These are phyloP conservation scores for Theocolax elegans DNA, from an alignment of 1,140 invertebrate species.

Conservation along the genomic window DNA sequence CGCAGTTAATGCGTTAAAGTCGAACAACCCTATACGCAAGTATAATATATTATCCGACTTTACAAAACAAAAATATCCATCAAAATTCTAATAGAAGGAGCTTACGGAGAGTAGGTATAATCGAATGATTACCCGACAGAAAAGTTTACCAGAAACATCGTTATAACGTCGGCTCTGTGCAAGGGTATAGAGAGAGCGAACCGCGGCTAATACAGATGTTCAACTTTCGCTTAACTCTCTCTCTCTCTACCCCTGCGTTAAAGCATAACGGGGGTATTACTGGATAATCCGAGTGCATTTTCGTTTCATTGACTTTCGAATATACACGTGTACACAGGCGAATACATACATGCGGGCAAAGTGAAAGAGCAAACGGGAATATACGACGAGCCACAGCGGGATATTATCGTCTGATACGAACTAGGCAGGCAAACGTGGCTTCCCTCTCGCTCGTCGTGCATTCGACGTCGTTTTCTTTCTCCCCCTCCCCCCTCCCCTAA, in stretches of 20 bases:
- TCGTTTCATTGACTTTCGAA: conserved; percentile 33
- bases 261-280: conserved; percentile 16
- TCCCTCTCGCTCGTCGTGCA: too few species aligned
- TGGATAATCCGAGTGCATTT: conserved; percentile 32
- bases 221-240: conserved; percentile 12
- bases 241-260: neutral
- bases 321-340: neutral
- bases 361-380: conserved; percentile 1
- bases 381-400: neutral
- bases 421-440: neutral
- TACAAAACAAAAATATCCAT: too few species aligned
- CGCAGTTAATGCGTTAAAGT: too few species aligned
- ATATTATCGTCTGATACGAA: conserved; percentile 16
- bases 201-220: conserved; percentile 5
- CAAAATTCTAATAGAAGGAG: too few species aligned
- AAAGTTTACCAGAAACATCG: neutral
- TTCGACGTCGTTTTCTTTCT: too few species aligned
- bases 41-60: too few species aligned
- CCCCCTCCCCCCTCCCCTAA: too few species aligned
- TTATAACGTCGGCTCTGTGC: too few species aligned
- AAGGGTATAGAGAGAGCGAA: neutral
- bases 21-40: too few species aligned
- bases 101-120: too few species aligned
- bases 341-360: too few species aligned
- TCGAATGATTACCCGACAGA: conserved; percentile 2